phyloP scores from a whole-genome alignment of 2,113 vertebrate genomes.

The Columbina picui region DNA sequence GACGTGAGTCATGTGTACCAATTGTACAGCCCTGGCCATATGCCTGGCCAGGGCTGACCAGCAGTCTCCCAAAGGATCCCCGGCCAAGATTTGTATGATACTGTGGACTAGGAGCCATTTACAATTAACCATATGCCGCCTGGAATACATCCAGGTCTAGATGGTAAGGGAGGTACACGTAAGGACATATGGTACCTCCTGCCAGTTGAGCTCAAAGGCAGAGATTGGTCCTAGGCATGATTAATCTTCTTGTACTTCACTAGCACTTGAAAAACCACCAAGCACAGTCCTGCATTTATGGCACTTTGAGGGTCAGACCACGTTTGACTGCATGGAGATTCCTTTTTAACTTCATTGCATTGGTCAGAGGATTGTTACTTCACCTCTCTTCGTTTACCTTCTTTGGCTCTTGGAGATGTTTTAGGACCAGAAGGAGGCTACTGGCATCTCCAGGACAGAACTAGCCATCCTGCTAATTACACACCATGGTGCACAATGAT shows the following conservation, averaged over 20 bases:
- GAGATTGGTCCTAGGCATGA: neutral
- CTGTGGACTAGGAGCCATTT: neutral
- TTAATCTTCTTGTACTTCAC: neutral
- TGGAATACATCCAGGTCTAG: neutral
- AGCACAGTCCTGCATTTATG: neutral
- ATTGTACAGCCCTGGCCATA: rapidly evolving
- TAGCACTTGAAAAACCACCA: neutral
- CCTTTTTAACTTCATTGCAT: neutral
- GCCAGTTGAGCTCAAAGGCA: neutral
- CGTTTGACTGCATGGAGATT: neutral
- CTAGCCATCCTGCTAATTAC: neutral
- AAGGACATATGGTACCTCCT: neutral
- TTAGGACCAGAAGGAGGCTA: neutral
- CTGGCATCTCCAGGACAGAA: neutral
- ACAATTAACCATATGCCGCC: neutral
- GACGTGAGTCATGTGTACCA: rapidly evolving
- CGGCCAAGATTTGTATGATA: neutral
- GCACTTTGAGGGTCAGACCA: neutral
- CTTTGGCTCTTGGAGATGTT: neutral
- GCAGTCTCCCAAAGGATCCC: neutral
- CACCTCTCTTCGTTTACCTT: neutral
- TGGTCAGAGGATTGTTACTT: neutral
- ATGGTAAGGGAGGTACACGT: neutral
- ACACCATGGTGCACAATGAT: neutral
- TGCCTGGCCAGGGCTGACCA: rapidly evolving